Evolutionary conservation across 64 coral and sea anemone species (phyloP).

Genomic region (Dendrophyllia cribrosa): DNA sequence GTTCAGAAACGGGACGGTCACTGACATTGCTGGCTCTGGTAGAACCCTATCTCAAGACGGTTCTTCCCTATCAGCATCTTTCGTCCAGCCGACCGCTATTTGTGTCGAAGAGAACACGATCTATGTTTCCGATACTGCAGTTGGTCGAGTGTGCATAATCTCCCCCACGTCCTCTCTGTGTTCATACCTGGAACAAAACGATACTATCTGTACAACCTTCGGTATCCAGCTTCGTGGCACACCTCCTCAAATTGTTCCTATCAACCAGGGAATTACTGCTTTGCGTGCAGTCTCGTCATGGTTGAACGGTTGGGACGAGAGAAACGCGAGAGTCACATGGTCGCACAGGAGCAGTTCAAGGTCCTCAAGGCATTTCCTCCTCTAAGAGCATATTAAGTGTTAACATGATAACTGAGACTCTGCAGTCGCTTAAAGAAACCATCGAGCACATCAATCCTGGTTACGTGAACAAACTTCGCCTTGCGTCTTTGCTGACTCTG

Average conservation of each 20-base stretch:
- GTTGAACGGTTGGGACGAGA: conserved; percentile 47
- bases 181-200: conserved; percentile 51
- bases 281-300: conserved; percentile 57
- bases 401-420: no score
- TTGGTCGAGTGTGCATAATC: conserved; percentile 46
- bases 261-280: conserved; percentile 34
- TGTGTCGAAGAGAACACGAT: conserved; percentile 50
- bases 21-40: conserved; percentile 52
- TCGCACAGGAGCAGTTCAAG: conserved; percentile 16
- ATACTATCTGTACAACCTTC: conserved; percentile 61
- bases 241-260: conserved; percentile 6
- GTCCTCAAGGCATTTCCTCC: conserved; percentile 40
- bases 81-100: conserved; percentile 50
- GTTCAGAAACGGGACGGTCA: conserved; percentile 25
- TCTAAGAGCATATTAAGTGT: conserved; percentile 17
- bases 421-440: conserved; percentile 4
- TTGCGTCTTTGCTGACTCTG: conserved; percentile 53
- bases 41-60: conserved; percentile 34
- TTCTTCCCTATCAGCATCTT: conserved; percentile 38
- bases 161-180: conserved; percentile 29
- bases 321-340: conserved; percentile 37
- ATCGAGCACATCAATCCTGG: conserved; percentile 40
- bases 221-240: conserved; percentile 57
- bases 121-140: conserved; percentile 53
- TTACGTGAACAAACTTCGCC: not conserved